Base-by-base conservation (phyloP, 1,140 invertebrate genomes). In the Ganaspis sp. region DNA sequence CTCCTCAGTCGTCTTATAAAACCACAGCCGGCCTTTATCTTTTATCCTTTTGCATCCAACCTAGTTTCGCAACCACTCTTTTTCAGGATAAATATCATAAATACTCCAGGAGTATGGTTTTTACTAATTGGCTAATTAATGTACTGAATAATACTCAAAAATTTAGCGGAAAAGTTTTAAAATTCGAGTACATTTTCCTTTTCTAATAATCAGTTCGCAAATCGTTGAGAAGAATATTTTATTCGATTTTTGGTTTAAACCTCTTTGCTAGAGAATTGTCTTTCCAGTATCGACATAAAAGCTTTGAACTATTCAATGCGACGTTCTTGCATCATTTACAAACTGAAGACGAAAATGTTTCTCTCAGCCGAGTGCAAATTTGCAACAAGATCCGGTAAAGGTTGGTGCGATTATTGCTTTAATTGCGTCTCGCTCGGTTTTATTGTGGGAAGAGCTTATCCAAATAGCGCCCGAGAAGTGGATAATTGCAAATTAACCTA, bases 401-500 rank as follows among this genome's bases (percentile, higher is more conserved):
- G 11, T 26, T 77, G 73, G 78, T 70, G 69, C 70, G 73, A 53
- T 77, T 77, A 79, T 79, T 74, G 69, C 71, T 12, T 77, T 79
- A 79, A 79, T 79, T 79, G 70, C 70, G 37, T 49, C 49, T 38
- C 54, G 69, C 70, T 76, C 71, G 38, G 42, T 64, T 71, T 38
- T 42, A 53, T 9, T 72, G 70, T 71, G 71, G 77, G 58, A 76
- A 71, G 49, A 72, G 83, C 70, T 82, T 80, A 79, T 83, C 78
- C 77, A 83, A 75, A 83, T 74, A 75, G 71, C 54, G 70, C 38
- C 64, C 58, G 76, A 80, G 76, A 80, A 81, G 78, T 82, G 75
- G 72, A 83, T 86, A 86, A 84, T 86, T 82, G 75, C 58, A 76
- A 84, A 86, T 86, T 84, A 84, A 83, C 82, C 79, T 69, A 83